phyloP scores from a whole-genome alignment of 2,888 invertebrate species.

The Oxytorus armatus region DNA sequence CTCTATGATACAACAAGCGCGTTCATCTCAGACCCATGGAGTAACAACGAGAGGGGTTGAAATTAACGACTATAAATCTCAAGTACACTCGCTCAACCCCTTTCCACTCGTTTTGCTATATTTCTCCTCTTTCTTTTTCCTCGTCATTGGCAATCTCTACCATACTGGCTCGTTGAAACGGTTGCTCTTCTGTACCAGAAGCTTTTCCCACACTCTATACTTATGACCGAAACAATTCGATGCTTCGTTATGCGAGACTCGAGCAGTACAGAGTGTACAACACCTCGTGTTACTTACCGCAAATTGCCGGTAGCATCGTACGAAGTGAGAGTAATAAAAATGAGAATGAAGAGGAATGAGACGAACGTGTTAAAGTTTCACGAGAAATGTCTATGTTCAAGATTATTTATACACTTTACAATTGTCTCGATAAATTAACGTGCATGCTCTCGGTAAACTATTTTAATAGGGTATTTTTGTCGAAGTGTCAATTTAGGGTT shows the following conservation, averaged over 20 bases:
- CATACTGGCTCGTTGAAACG: background rate
- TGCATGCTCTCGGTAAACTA: too few relatives aligned
- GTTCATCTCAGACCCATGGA: slow-evolving; percentile 2
- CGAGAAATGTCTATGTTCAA: background rate
- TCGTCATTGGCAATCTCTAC: slow-evolving; percentile 27
- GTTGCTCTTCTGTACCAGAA: slow-evolving; percentile 14
- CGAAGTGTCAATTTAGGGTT: too few relatives aligned
- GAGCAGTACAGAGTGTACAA: slow-evolving; percentile 34
- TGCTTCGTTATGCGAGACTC: slow-evolving; percentile 3
- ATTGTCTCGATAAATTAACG: background rate
- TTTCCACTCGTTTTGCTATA: slow-evolving; percentile 31
- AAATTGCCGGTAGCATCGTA: slow-evolving; percentile 42
- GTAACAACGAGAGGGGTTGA: slow-evolving; percentile 26
- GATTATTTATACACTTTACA: slow-evolving; percentile 16
- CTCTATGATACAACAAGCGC: slow-evolving; percentile 23
- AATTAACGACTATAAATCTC: slow-evolving; percentile 50
- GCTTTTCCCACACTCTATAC: background rate
- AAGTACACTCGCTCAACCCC: slow-evolving; percentile 19
- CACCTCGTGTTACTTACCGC: slow-evolving; percentile 59
- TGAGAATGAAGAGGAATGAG: slow-evolving; percentile 37
- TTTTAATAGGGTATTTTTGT: too few relatives aligned
- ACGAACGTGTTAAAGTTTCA: slow-evolving; percentile 7
- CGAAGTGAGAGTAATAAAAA: slow-evolving; percentile 44
- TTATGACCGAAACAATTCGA: slow-evolving; percentile 30
- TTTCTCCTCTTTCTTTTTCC: slow-evolving; percentile 32